Conservation (phyloP, 2,113 vertebrate species). For the Corvus hawaiiensis region DNA sequence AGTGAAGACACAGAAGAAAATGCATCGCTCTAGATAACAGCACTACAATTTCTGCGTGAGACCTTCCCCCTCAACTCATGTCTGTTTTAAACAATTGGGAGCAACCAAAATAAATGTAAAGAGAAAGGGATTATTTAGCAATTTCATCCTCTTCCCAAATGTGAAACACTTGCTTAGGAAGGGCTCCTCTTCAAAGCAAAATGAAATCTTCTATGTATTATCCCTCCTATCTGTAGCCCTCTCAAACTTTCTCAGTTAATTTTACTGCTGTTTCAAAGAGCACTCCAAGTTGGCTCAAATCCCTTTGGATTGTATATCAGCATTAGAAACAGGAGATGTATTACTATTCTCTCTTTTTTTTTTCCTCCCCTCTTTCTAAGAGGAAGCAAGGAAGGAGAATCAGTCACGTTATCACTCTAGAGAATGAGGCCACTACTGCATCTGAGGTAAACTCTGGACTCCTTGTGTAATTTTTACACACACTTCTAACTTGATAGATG, state of each 20-base stretch:
- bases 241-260: slow-evolving; percentile 49
- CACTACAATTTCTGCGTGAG: background rate
- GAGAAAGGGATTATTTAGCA: slow-evolving; percentile 6
- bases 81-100: background rate
- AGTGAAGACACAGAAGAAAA: background rate
- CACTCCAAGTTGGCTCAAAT: slow-evolving; percentile 48
- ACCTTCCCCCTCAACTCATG: background rate
- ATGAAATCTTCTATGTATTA: slow-evolving; percentile 2
- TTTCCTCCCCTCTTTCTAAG: background rate
- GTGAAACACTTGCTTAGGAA: slow-evolving; percentile 22
- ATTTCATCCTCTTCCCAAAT: background rate
- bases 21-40: background rate
- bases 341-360: background rate
- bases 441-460: slow-evolving; percentile 1
- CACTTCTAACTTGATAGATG: background rate
- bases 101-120: background rate
- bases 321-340: slow-evolving; percentile 15
- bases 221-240: background rate
- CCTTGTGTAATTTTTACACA: background rate
- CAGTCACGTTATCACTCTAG: background rate
- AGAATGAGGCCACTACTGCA: background rate
- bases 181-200: slow-evolving; percentile 38
- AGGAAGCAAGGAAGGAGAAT: slow-evolving; percentile 26
- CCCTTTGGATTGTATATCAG: slow-evolving; percentile 11
- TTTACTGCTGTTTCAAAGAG: slow-evolving; percentile 51